Evolutionary conservation across 2,888 invertebrate genomes (phyloP), one percentile per base, ranked within the genome.

Genomic region (Bruchidius siliquastri): DNA sequence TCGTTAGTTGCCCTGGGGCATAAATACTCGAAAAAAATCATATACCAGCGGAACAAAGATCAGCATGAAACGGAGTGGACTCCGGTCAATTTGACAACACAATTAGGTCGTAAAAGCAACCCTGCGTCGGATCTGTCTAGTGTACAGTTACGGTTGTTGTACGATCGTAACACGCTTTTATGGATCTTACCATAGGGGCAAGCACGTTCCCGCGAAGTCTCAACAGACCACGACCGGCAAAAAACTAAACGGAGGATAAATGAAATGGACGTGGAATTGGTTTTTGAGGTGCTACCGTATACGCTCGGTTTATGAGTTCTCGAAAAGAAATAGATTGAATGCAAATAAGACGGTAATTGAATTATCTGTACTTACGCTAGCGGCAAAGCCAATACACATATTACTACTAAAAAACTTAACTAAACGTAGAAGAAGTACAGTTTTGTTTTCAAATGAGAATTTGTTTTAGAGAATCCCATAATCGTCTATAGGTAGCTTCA

Each of bases 141-240:
- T 84, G 82, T 84, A 82, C 83, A 83, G 85, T 85, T 85, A 86
- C 85, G 85, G 84, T 83, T 84, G 83, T 85, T 85, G 83, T 83
- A 81, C 77, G 84, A 83, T 85, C 85, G 84, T 85, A 85, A 85
- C 84, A 81, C 83, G 49, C 85, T 71, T 85, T 85, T 85, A 84
- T 84, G 83, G 82, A 83, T 83, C 83, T 82, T 67, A 67, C 21
- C 67, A 67, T 3, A 67, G 2, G 21, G 67, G 10, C 49, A 49
- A 49, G 49, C 49, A 49, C 49, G 49, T 49, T 49, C 49, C 49
- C 6, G 49, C 49, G 49, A 49, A 49, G 49, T 49, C 18, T 13
- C 4, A 8, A 49, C 49, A 13, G 49, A 13, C 49, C 49, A 49
- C 1, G 6, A 68, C 21, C 8, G 68, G 68, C 21, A 68, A 68